phyloP scores from a whole-genome alignment of 2,113 vertebrate species.

The Verasper variegatus region DNA sequence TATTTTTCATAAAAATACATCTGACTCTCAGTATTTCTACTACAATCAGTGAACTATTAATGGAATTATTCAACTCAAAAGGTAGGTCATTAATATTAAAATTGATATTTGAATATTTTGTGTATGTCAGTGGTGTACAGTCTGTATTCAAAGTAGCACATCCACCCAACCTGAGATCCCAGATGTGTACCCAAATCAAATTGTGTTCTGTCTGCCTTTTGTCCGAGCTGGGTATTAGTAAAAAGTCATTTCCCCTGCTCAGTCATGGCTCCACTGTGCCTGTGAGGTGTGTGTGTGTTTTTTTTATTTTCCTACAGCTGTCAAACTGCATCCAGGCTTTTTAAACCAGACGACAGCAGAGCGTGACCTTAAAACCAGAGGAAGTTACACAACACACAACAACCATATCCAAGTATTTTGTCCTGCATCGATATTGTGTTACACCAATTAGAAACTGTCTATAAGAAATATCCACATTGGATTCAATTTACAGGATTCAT shows the following conservation, averaged over 20 bases:
- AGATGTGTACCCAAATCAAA: slow-evolving; percentile 19
- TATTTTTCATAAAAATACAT: too few relatives aligned
- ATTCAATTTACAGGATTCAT: slow-evolving; percentile 9
- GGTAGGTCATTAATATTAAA: too few relatives aligned
- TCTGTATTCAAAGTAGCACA: too few relatives aligned
- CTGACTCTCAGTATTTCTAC: too few relatives aligned
- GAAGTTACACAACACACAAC: slow-evolving; percentile 34
- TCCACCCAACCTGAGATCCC: slow-evolving; percentile 26
- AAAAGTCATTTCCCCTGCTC: slow-evolving; percentile 69
- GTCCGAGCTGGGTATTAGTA: slow-evolving; percentile 59
- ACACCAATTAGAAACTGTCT: not conserved
- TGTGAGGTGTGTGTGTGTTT: slow-evolving; percentile 7
- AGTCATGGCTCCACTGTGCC: slow-evolving; percentile 51
- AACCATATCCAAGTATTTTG: slow-evolving; percentile 17
- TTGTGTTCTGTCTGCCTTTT: slow-evolving; percentile 45
- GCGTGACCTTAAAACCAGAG: slow-evolving; percentile 50
- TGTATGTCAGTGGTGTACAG: too few relatives aligned
- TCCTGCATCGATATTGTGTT: not conserved
- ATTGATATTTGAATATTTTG: too few relatives aligned
- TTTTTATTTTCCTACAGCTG: slow-evolving; percentile 34
- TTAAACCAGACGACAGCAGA: slow-evolving; percentile 41
- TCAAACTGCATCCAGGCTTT: slow-evolving; percentile 53
- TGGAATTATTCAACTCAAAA: too few relatives aligned
- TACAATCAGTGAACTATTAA: too few relatives aligned
- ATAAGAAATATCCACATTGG: not conserved